These are phyloP conservation scores for Epinotia bilunana DNA, from an alignment of 2,888 invertebrate genomes.

Conservation along the genomic window DNA sequence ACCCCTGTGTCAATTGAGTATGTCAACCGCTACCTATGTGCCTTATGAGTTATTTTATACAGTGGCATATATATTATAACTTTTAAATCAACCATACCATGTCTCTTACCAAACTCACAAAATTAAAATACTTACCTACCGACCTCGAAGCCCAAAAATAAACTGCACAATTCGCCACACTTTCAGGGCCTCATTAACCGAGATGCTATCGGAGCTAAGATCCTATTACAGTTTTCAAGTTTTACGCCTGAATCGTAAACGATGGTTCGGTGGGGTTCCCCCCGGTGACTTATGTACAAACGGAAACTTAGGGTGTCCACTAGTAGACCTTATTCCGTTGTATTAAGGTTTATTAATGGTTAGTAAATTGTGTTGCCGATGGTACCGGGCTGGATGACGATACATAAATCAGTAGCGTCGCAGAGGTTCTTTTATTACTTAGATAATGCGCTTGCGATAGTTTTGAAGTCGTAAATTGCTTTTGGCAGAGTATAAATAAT, in stretches of 20 bases:
- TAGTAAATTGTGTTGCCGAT: neutral
- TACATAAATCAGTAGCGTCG: conserved; percentile 68
- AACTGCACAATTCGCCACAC: conserved; percentile 14
- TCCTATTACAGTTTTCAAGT: conserved; percentile 43
- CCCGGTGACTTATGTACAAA: conserved; percentile 58
- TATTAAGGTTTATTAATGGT: neutral
- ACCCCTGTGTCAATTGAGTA: too few relatives aligned
- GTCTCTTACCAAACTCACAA: neutral
- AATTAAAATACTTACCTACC: conserved; percentile 8
- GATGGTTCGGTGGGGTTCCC: conserved; percentile 19
- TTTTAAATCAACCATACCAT: neutral
- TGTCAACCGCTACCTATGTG: too few relatives aligned
- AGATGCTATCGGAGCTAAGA: conserved; percentile 40
- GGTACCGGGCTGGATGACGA: conserved; percentile 56
- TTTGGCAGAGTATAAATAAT: neutral
- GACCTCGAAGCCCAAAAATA: neutral
- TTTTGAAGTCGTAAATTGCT: conserved; percentile 26
- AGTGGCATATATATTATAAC: neutral
- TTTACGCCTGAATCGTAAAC: conserved; percentile 43
- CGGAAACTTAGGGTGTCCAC: neutral
- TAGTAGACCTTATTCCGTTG: conserved; percentile 1
- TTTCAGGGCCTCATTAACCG: conserved; percentile 33
- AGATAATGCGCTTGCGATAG: conserved; percentile 33
- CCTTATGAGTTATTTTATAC: too few relatives aligned
- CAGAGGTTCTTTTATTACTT: conserved; percentile 50